These are phyloP conservation scores for Petaurus breviceps DNA, from an alignment of 2,113 vertebrate species.

Conservation along the genomic window DNA sequence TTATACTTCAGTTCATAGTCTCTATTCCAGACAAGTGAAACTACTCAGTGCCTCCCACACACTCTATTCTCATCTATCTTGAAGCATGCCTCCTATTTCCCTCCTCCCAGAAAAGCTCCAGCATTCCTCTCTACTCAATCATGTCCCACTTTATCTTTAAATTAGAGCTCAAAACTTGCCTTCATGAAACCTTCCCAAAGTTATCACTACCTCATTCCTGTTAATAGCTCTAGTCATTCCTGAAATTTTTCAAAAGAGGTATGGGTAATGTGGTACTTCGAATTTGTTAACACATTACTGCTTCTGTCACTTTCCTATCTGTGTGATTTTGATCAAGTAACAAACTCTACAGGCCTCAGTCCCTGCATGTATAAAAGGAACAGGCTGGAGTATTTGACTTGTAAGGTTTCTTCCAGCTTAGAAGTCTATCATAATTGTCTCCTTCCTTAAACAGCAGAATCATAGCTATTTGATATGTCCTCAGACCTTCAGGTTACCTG, in stretches of 20 bases:
- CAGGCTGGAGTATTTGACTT: not conserved
- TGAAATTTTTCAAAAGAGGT: not conserved
- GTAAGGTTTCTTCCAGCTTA: not conserved
- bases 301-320: not conserved
- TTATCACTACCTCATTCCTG: not conserved
- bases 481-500: constrained; percentile 23
- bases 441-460: not conserved
- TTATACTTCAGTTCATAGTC: not conserved
- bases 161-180: not conserved
- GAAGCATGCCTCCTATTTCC: not conserved
- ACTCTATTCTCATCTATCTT: not conserved
- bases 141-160: not conserved
- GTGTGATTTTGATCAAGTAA: not conserved
- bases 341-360: not conserved
- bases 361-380: not conserved
- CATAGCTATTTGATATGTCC: not conserved
- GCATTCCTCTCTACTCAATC: not conserved
- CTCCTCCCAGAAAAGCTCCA: not conserved
- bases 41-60: not conserved
- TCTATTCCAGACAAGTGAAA: not conserved
- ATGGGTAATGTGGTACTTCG: not conserved
- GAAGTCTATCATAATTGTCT: not conserved
- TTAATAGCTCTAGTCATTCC: not conserved
- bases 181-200: not conserved
- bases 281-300: not conserved